Evolutionary conservation across 2,113 vertebrate genomes (phyloP).

Genomic region (Malurus alboscapulatus): DNA sequence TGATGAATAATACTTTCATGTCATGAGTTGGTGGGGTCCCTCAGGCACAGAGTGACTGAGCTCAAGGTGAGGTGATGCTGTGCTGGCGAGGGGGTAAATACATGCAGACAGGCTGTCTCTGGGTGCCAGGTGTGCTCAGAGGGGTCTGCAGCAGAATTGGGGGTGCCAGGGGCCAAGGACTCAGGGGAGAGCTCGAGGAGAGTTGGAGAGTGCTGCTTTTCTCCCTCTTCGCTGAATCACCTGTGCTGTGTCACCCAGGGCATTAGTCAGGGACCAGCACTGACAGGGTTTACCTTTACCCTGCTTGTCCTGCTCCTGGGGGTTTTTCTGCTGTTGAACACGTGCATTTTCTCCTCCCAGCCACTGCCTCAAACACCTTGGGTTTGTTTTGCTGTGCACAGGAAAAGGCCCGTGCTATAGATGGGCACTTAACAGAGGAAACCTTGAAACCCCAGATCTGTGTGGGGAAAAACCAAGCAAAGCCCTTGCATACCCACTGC

Average conservation of each 20-base stretch:
- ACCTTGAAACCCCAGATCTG: background rate
- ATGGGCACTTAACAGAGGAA: background rate
- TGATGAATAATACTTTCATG: background rate
- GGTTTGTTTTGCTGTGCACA: background rate
- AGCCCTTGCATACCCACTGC: background rate
- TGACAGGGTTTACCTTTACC: background rate
- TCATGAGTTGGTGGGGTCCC: background rate
- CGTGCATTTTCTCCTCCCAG: background rate
- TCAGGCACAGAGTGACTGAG: fast-evolving
- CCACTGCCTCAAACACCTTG: fast-evolving
- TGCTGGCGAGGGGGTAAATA: background rate
- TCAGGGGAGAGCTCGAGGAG: fast-evolving
- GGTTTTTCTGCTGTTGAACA: background rate
- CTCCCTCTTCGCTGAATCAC: background rate
- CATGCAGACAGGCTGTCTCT: background rate
- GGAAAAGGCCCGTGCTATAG: background rate
- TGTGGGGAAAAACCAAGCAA: background rate
- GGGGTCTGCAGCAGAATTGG: background rate
- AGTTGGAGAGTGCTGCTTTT: background rate
- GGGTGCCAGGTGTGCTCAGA: fast-evolving
- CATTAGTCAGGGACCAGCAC: background rate
- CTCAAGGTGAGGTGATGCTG: background rate
- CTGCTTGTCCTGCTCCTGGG: background rate
- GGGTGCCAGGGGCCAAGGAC: background rate
- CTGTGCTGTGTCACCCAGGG: background rate